Conservation (phyloP, 2,797 vertebrate species). For the Austrolebias charrua region DNA sequence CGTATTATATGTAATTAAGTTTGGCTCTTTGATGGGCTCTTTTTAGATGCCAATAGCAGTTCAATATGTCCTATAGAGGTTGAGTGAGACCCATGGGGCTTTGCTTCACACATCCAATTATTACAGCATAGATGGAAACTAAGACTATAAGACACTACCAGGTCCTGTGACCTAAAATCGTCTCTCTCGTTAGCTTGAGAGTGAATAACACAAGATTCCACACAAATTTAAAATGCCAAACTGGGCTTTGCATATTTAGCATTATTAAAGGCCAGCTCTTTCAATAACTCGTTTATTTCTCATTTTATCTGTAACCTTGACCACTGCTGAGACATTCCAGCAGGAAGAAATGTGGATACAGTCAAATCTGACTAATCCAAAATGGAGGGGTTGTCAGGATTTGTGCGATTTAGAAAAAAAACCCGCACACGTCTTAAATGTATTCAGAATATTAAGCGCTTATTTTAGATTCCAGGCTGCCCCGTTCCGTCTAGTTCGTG, state of each 20-base stretch:
- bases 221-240: conserved; percentile 74
- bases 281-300: conserved; percentile 75
- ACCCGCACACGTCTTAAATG: conserved; percentile 37
- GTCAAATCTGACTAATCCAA: conserved; percentile 72
- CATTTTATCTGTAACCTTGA: conserved; percentile 79
- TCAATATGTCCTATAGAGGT: conserved; percentile 61
- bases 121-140: conserved; percentile 73
- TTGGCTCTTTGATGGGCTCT: conserved; percentile 52
- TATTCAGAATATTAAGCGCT: conserved; percentile 55
- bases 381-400: conserved; percentile 65
- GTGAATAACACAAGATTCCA: conserved; percentile 72
- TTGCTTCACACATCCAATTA: conserved; percentile 73
- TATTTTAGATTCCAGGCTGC: conserved; percentile 32
- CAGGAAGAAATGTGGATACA: conserved; percentile 66
- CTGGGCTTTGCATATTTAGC: conserved; percentile 77
- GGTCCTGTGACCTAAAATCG: conserved; percentile 73
- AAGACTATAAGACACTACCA: conserved; percentile 74
- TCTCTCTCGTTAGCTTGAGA: conserved; percentile 58
- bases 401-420: conserved; percentile 54
- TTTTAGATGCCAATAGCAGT: conserved; percentile 67
- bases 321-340: conserved; percentile 68
- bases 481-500: conserved; percentile 24
- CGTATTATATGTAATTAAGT: conserved; percentile 58
- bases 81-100: conserved; percentile 62
- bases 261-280: conserved; percentile 76